A percentile compares a stretch with the other conserved stretches of the same genome.
phyloP scores from a whole-genome alignment of 2,888 invertebrate species.

The Pachliopta kotzebuea region DNA sequence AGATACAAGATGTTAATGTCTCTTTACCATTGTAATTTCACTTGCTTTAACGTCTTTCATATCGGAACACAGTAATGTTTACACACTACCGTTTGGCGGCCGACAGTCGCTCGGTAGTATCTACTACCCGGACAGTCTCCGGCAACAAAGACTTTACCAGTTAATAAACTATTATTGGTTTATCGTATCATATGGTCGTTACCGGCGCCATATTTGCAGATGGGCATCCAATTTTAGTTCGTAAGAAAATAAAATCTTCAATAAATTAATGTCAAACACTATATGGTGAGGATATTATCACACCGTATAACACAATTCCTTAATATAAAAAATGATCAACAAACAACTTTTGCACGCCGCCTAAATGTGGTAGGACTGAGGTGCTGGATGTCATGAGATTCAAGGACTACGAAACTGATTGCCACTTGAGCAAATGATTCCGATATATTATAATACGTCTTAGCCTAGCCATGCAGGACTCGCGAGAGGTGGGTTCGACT shows the following conservation, averaged over 20 bases:
- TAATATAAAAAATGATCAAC: slow-evolving; percentile 78
- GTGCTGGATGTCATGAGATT: slow-evolving; percentile 76
- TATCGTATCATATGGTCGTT: slow-evolving; percentile 49
- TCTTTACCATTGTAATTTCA: no score
- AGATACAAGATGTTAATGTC: no score
- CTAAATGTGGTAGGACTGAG: slow-evolving; percentile 62
- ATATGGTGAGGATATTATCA: slow-evolving; percentile 72
- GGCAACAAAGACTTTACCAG: no score
- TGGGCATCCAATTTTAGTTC: slow-evolving; percentile 67
- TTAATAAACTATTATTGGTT: slow-evolving; percentile 36
- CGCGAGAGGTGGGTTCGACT: slow-evolving; percentile 69
- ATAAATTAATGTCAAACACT: slow-evolving; percentile 80
- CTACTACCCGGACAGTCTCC: no score
- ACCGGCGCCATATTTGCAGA: slow-evolving; percentile 77
- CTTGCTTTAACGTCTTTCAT: no score
- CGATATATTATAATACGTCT: slow-evolving; percentile 46
- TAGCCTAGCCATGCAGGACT: slow-evolving; percentile 64
- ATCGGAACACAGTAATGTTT: no score
- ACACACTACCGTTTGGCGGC: no score
- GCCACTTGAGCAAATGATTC: slow-evolving; percentile 78
- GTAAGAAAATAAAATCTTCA: slow-evolving; percentile 80
- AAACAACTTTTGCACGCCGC: slow-evolving; percentile 75
- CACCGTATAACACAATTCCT: slow-evolving; percentile 78
- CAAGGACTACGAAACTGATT: slow-evolving; percentile 70
- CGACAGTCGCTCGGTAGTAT: no score